Percentiles rank a stretch among this genome's conserved stretches.
Evolutionary conservation across 2,797 vertebrate genomes (phyloP).

Genomic region (Labroides dimidiatus): DNA sequence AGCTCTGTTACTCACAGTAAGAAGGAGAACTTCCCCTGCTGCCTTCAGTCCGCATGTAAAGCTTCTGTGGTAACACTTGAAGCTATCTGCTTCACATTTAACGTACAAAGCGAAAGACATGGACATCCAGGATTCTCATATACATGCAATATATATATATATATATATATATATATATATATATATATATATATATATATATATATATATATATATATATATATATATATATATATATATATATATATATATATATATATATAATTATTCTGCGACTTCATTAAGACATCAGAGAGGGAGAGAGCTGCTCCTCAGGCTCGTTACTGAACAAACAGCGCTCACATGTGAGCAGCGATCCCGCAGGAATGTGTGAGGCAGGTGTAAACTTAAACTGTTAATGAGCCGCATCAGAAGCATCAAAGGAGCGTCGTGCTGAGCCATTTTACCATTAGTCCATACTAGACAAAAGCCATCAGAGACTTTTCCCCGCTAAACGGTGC

Average conservation of each 20-base stretch:
- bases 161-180: background rate
- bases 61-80: background rate
- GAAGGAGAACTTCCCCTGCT: background rate
- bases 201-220: background rate
- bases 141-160: constrained; percentile 7
- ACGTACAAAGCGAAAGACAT: background rate
- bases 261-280: constrained; percentile 36
- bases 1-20: constrained; percentile 8
- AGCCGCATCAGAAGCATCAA: constrained; percentile 79
- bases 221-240: background rate
- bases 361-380: constrained; percentile 82
- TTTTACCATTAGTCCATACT: constrained; percentile 64
- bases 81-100: too few species aligned
- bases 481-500: constrained; percentile 79
- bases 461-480: constrained; percentile 79
- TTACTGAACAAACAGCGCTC: constrained; percentile 66
- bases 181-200: background rate
- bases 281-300: constrained; percentile 46
- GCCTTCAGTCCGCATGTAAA: background rate
- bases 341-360: constrained; percentile 54
- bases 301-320: constrained; percentile 34
- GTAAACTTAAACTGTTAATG: constrained; percentile 83
- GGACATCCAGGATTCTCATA: constrained; percentile 6
- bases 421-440: constrained; percentile 71
- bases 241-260: background rate